These are phyloP conservation scores for Pecten maximus DNA, from an alignment of 2,888 invertebrate genomes.

Conservation along the genomic window DNA sequence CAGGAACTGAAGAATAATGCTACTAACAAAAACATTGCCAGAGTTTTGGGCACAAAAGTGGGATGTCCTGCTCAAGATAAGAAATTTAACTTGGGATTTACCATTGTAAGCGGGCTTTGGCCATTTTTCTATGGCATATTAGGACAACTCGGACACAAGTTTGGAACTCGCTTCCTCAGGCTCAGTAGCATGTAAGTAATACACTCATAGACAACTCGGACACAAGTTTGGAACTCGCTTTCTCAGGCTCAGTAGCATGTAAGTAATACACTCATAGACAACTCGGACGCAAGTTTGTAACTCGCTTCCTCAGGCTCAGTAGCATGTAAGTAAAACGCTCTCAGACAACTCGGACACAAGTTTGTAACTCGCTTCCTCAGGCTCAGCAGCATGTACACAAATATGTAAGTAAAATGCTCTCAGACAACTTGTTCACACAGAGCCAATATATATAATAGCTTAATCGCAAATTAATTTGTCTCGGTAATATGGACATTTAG, in stretches of 20 bases:
- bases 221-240: neutral
- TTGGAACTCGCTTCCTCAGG: neutral
- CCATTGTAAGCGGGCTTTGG: neutral
- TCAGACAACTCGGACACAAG: neutral
- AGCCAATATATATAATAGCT: too few relatives aligned
- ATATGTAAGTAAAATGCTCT: neutral
- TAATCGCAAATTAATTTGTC: too few relatives aligned
- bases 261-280: neutral
- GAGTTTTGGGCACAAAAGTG: neutral
- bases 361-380: neutral
- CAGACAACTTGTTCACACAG: neutral
- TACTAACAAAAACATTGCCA: neutral
- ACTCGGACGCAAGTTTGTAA: neutral
- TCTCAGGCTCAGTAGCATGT: neutral
- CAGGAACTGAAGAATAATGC: neutral
- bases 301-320: neutral
- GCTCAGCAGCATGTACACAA: neutral
- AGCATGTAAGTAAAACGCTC: neutral
- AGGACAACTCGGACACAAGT: neutral
- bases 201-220: neutral
- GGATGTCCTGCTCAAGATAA: neutral
- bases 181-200: neutral
- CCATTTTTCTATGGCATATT: neutral
- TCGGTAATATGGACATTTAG: too few relatives aligned
- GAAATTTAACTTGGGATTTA: neutral